Percentiles rank a stretch among this genome's conserved stretches.
These are phyloP conservation scores for Laupala kohalensis DNA, from an alignment of 1,140 invertebrate genomes.

Conservation along the genomic window DNA sequence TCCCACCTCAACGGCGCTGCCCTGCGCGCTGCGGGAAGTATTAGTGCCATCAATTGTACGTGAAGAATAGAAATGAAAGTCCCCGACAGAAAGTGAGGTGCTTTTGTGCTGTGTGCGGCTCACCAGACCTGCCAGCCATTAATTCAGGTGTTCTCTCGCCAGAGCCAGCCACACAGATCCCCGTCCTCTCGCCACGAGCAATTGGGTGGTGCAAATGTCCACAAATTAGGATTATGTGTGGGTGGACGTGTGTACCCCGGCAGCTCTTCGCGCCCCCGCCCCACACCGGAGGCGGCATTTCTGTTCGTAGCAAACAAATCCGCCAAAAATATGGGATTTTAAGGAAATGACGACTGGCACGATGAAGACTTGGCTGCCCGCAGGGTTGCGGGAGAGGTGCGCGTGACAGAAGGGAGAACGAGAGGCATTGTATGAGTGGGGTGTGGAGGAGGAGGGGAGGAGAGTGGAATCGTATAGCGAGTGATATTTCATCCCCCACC, in stretches of 20 bases:
- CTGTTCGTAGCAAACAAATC: background rate
- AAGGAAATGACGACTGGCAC: background rate
- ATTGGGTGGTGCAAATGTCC: background rate
- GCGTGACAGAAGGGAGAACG: no score
- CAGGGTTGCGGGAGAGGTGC: no score
- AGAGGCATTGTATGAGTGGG: no score
- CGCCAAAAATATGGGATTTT: background rate
- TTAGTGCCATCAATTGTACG: background rate
- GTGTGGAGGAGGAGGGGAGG: background rate
- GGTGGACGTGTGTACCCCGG: background rate
- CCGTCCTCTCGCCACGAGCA: background rate
- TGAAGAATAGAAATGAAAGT: background rate
- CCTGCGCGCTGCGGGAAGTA: background rate
- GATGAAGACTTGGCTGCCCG: no score
- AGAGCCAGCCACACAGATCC: no score
- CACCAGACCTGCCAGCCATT: background rate
- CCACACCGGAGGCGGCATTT: background rate
- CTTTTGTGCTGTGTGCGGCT: background rate
- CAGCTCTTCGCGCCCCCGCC: background rate
- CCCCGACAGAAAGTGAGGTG: no score
- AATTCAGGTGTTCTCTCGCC: background rate
- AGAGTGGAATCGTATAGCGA: background rate
- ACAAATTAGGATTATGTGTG: background rate
- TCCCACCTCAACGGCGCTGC: background rate
- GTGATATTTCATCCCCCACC: background rate